These are phyloP conservation scores for Clivina fossor DNA, from an alignment of 2,888 invertebrate species.

Conservation along the genomic window DNA sequence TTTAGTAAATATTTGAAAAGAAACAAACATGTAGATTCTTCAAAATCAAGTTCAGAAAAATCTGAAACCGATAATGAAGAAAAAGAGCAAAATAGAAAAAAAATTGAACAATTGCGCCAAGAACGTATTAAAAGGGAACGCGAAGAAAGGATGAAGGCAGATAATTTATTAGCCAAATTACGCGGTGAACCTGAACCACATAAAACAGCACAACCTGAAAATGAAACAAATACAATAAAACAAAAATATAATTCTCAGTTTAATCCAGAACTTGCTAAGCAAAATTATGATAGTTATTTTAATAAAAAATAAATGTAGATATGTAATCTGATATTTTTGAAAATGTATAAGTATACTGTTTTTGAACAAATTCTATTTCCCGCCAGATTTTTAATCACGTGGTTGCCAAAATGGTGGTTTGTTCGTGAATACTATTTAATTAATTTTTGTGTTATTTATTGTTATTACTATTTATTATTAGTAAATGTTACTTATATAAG, in stretches of 20 bases:
- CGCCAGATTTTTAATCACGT: constrained; percentile 20
- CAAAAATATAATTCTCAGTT: constrained; percentile 96
- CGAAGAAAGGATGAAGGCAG: constrained; percentile 72
- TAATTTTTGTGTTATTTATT: constrained; percentile 13
- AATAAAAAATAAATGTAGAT: constrained; percentile 15
- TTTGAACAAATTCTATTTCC: too few species aligned
- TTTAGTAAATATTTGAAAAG: constrained; percentile 45
- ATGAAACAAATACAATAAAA: constrained; percentile 47
- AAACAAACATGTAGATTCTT: constrained; percentile 29
- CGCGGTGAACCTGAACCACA: constrained; percentile 56
- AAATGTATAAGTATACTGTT: too few species aligned
- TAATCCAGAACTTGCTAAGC: constrained; percentile 87
- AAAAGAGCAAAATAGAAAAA: constrained; percentile 47
- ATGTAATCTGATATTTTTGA: too few species aligned
- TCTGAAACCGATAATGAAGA: constrained; percentile 43
- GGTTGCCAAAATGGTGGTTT: constrained; percentile 18
- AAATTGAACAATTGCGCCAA: constrained; percentile 69
- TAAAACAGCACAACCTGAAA: constrained; percentile 42
- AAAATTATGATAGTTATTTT: constrained; percentile 62
- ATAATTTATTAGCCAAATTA: constrained; percentile 70
- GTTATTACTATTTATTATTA: constrained; percentile 13
- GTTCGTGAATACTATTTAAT: constrained; percentile 8
- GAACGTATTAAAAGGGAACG: constrained; percentile 80
- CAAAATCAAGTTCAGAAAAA: constrained; percentile 29
- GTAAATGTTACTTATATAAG: too few species aligned